phyloP scores from a whole-genome alignment of 2,888 invertebrate species.

The Amblyjoppa fuscipennis region DNA sequence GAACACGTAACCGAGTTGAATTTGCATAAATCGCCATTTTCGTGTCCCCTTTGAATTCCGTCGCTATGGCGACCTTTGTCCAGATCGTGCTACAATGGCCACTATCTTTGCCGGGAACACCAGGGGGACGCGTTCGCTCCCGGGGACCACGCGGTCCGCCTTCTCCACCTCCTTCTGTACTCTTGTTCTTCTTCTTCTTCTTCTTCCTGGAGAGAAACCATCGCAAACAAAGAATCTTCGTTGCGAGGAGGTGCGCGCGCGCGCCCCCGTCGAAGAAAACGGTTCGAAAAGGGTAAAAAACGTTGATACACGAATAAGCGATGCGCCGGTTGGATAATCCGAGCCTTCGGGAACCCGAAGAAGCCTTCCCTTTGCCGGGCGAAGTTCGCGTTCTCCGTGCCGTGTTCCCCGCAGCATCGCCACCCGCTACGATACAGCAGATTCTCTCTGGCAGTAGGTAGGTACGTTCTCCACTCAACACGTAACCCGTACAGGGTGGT shows the following conservation, averaged over 20 bases:
- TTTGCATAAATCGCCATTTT: slow-evolving; percentile 83
- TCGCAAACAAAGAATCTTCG: slow-evolving; percentile 85
- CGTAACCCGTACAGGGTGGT: slow-evolving; percentile 49
- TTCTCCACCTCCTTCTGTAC: slow-evolving; percentile 67
- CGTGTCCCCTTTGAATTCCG: slow-evolving; percentile 82
- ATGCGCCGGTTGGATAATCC: slow-evolving; percentile 84
- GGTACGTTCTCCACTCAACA: slow-evolving; percentile 30
- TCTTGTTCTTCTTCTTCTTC: slow-evolving; percentile 50
- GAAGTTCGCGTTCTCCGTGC: slow-evolving; percentile 44
- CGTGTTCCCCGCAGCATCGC: slow-evolving; percentile 33
- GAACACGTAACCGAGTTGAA: slow-evolving; percentile 75
- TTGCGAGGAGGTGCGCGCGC: slow-evolving; percentile 64
- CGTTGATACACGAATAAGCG: slow-evolving; percentile 84
- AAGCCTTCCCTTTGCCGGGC: slow-evolving; percentile 47
- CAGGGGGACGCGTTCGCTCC: slow-evolving; percentile 62
- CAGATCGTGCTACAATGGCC: slow-evolving; percentile 83
- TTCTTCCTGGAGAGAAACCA: slow-evolving; percentile 81
- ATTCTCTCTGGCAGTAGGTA: slow-evolving; percentile 3
- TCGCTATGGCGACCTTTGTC: slow-evolving; percentile 84
- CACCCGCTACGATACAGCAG: slow-evolving; percentile 41
- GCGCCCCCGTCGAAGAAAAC: slow-evolving; percentile 79
- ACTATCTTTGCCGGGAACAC: slow-evolving; percentile 76
- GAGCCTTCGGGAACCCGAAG: slow-evolving; percentile 80
- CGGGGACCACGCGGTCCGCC: slow-evolving; percentile 66
- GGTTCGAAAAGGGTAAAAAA: slow-evolving; percentile 80